A percentile compares a stretch with the other conserved stretches of the same genome.
Evolutionary conservation across 2,888 invertebrate species (phyloP).

Genomic region (Leptopilina drosophilae): DNA sequence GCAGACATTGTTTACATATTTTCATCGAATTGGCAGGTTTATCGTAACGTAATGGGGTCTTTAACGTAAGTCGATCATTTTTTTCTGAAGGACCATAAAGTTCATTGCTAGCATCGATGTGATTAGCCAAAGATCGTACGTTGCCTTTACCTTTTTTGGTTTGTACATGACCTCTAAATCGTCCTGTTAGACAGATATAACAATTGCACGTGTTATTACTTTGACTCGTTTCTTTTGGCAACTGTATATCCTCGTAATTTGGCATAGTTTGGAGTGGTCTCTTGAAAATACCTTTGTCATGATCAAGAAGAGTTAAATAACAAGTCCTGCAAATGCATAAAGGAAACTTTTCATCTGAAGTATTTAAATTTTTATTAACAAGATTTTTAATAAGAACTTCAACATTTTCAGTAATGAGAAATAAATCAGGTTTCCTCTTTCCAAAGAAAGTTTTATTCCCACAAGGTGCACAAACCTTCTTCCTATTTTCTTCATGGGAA

Average conservation of each 20-base stretch:
- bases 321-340: not conserved
- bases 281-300: conserved; percentile 37
- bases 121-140: conserved; percentile 1
- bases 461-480: conserved; percentile 14
- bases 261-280: conserved; percentile 34
- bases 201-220: not conserved
- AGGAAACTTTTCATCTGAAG: no score
- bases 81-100: not conserved
- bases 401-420: conserved; percentile 37
- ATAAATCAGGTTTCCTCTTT: conserved; percentile 34
- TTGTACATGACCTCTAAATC: conserved; percentile 30
- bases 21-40: not conserved
- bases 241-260: conserved; percentile 34
- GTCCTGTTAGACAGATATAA: conserved; percentile 40
- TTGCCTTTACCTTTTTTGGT: conserved; percentile 30
- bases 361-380: not conserved
- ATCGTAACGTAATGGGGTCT: no score
- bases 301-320: conserved; percentile 33
- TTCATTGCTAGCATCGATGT: conserved; percentile 15
- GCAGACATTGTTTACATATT: conserved; percentile 43
- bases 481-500: conserved; percentile 1
- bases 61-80: no score
- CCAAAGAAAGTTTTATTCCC: conserved; percentile 23
- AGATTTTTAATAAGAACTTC: conserved; percentile 14
- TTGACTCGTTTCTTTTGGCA: conserved; percentile 25